A percentile compares a stretch with the other conserved stretches of the same genome.
Evolutionary conservation across 2,888 invertebrate species (phyloP).

Genomic region (Trachelus iudaicus): DNA sequence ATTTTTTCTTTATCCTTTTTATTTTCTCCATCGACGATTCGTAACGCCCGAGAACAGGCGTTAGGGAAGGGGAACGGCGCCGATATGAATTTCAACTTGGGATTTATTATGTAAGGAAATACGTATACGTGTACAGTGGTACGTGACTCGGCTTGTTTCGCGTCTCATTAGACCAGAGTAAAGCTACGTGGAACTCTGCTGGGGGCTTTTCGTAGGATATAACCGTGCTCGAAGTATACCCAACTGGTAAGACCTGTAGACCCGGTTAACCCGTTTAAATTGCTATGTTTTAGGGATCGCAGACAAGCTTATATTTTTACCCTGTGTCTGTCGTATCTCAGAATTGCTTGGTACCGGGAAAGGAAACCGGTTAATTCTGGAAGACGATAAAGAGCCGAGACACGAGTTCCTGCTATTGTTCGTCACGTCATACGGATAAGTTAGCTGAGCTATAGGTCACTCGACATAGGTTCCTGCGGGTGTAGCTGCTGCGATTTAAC

Average conservation of each 20-base stretch:
- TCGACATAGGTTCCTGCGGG: conserved; percentile 15
- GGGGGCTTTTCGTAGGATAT: neutral
- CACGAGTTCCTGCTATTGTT: conserved; percentile 27
- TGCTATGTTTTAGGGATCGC: neutral
- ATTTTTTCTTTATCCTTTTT: neutral
- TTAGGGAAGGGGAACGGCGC: neutral
- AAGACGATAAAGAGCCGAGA: neutral
- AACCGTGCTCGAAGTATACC: neutral
- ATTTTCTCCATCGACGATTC: neutral
- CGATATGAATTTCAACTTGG: neutral
- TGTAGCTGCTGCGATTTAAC: neutral
- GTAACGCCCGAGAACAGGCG: too few species aligned
- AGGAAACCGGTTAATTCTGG: neutral
- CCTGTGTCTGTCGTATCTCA: neutral
- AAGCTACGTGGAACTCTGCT: neutral
- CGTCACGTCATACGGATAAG: conserved; percentile 38
- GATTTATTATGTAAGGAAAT: neutral
- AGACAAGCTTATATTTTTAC: neutral
- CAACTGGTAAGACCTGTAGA: neutral
- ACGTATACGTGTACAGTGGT: neutral
- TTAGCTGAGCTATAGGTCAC: conserved; percentile 21
- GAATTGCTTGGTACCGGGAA: conserved; percentile 7
- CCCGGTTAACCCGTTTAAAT: neutral
- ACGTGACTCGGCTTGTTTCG: neutral
- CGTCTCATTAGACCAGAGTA: neutral